Evolutionary conservation across 2,888 invertebrate species (phyloP).

Genomic region (Cryptosula pallasiana): DNA sequence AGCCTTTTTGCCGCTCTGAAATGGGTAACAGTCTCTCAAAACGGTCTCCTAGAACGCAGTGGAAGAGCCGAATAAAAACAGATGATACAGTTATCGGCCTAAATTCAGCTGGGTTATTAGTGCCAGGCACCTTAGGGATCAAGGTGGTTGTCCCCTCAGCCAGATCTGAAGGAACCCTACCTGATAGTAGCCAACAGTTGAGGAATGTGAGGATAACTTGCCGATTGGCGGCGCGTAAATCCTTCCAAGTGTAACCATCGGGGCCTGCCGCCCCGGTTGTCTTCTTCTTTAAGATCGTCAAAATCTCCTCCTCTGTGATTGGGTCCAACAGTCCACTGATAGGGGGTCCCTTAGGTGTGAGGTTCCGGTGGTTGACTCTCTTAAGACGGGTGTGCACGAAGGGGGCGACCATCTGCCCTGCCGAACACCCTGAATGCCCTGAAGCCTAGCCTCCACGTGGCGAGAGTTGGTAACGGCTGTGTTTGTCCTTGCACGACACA

Average conservation of each 20-base stretch:
- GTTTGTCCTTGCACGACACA: too few relatives aligned
- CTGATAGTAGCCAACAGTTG: background rate
- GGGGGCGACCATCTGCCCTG: too few relatives aligned
- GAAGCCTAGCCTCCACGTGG: too few relatives aligned
- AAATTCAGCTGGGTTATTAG: too few relatives aligned
- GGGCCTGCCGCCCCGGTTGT: background rate
- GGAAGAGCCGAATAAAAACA: background rate
- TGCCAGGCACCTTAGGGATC: background rate
- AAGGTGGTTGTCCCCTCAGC: background rate
- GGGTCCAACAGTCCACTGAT: background rate
- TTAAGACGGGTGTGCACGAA: too few relatives aligned
- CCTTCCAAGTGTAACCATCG: background rate
- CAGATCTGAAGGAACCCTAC: background rate
- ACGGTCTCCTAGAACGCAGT: background rate
- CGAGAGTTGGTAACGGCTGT: too few relatives aligned
- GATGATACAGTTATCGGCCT: background rate
- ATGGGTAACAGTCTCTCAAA: background rate
- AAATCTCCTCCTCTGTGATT: background rate
- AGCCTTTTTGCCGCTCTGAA: too few relatives aligned
- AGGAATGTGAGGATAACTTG: background rate
- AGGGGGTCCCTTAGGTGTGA: too few relatives aligned
- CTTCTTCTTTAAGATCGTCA: too few relatives aligned
- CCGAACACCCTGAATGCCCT: too few relatives aligned
- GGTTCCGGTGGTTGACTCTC: too few relatives aligned
- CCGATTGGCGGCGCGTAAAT: background rate